A percentile compares a stretch with the other conserved stretches of the same genome.
Conservation (phyloP, 2,888 invertebrate genomes). For the Dugesia japonica region DNA sequence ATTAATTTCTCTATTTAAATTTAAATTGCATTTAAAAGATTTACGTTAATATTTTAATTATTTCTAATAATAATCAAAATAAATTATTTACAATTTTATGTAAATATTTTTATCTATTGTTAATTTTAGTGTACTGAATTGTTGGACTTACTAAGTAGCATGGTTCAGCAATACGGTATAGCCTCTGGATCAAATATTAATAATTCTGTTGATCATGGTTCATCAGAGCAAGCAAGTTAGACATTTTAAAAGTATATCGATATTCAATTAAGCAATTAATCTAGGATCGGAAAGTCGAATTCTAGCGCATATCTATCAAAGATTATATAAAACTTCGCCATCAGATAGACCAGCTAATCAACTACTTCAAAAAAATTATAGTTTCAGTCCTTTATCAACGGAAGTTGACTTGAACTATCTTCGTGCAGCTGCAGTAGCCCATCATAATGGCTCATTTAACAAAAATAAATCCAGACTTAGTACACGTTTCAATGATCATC, state of each 20-base stretch:
- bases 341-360: constrained; percentile 10
- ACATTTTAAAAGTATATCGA: neutral
- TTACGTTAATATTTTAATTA: no score
- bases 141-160: neutral
- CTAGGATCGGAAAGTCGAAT: constrained; percentile 12
- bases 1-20: no score
- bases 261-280: neutral
- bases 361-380: constrained; percentile 6
- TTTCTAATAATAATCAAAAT: no score
- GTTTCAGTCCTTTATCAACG: constrained; percentile 10
- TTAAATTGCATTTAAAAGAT: no score
- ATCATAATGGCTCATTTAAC: neutral
- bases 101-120: neutral
- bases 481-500: neutral
- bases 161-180: neutral
- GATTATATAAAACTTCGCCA: constrained; percentile 7
- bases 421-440: neutral
- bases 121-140: constrained; percentile 6
- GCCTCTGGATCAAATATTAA: neutral
- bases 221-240: neutral
- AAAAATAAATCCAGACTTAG: neutral
- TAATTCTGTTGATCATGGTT: constrained; percentile 10
- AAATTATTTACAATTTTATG: no score
- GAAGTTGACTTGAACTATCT: constrained; percentile 4
- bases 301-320: neutral